Conservation (phyloP, 2,888 invertebrate species). For the Cremastobaeus sp. region DNA sequence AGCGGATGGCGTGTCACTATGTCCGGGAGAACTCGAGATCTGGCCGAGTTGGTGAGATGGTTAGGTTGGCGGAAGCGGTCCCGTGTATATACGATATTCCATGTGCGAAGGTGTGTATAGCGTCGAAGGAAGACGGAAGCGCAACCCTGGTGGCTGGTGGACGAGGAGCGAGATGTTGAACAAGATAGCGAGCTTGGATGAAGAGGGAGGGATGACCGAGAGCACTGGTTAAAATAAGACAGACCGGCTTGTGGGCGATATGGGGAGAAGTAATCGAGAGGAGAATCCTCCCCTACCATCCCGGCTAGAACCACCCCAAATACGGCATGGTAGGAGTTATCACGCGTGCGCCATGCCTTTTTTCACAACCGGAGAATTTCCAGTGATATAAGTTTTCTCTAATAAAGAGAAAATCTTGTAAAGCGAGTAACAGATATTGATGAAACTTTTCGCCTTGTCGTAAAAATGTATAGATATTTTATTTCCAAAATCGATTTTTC, state of each 20-base stretch:
- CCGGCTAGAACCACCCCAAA: slow-evolving; percentile 41
- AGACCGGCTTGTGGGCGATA: slow-evolving; percentile 17
- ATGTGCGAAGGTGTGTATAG: slow-evolving; percentile 46
- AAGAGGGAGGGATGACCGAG: slow-evolving; percentile 24
- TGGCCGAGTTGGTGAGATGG: slow-evolving; percentile 48
- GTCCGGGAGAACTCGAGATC: slow-evolving; percentile 58
- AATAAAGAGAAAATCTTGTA: too few species aligned
- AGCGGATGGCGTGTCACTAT: slow-evolving; percentile 59
- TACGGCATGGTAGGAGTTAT: slow-evolving; percentile 38
- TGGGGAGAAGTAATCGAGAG: slow-evolving; percentile 21
- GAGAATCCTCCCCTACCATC: slow-evolving; percentile 43
- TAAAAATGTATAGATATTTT: too few species aligned
- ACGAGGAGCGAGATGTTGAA: slow-evolving; percentile 19
- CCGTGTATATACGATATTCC: slow-evolving; percentile 23
- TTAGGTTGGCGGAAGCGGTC: slow-evolving; percentile 48
- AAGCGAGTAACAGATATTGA: too few species aligned
- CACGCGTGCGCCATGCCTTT: slow-evolving; percentile 54
- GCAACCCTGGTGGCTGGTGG: slow-evolving; percentile 14
- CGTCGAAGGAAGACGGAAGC: slow-evolving; percentile 41
- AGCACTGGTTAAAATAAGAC: too few species aligned
- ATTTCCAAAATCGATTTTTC: too few species aligned
- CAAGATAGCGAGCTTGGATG: slow-evolving; percentile 24
- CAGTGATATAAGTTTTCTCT: too few species aligned
- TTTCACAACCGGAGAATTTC: too few species aligned
- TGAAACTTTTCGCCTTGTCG: too few species aligned